Conservation (phyloP, 2,113 vertebrate species). For the Erythrolamprus reginae region DNA sequence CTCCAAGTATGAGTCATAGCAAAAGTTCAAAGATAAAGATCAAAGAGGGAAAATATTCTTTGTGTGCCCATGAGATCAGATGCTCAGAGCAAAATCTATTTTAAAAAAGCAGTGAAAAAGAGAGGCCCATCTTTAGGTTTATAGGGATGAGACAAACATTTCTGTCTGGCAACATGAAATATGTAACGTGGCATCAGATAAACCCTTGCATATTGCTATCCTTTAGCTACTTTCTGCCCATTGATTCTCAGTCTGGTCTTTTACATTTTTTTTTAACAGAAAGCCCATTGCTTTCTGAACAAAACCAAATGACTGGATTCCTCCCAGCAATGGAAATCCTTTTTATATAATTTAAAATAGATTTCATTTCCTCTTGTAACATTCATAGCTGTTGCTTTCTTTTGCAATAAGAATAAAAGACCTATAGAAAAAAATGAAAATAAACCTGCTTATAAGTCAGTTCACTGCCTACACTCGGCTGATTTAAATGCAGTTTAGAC, state of each 20-base stretch:
- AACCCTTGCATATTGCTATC: neutral
- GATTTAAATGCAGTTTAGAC: neutral
- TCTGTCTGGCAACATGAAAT: neutral
- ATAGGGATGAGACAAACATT: slow-evolving; percentile 25
- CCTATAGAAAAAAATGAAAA: no score
- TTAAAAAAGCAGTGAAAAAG: neutral
- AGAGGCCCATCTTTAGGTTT: slow-evolving; percentile 10
- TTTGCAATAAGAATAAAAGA: neutral
- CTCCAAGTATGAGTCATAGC: slow-evolving; percentile 35
- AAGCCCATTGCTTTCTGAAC: neutral
- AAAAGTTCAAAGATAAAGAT: slow-evolving; percentile 51
- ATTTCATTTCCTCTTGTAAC: neutral
- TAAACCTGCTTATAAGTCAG: neutral
- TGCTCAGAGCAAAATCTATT: neutral
- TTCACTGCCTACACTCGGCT: neutral
- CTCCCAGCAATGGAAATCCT: neutral
- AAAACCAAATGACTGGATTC: neutral
- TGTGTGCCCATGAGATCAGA: slow-evolving; percentile 18
- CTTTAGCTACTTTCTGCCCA: neutral
- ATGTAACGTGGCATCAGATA: neutral
- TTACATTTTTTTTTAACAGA: neutral
- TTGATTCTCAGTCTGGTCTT: neutral
- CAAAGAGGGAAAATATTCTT: slow-evolving; percentile 33
- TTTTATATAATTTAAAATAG: neutral
- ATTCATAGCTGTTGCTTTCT: neutral